Evolutionary conservation across 1,140 invertebrate species (phyloP), one percentile per base, ranked within the genome.

Genomic region (Euwallacea fornicatus): DNA sequence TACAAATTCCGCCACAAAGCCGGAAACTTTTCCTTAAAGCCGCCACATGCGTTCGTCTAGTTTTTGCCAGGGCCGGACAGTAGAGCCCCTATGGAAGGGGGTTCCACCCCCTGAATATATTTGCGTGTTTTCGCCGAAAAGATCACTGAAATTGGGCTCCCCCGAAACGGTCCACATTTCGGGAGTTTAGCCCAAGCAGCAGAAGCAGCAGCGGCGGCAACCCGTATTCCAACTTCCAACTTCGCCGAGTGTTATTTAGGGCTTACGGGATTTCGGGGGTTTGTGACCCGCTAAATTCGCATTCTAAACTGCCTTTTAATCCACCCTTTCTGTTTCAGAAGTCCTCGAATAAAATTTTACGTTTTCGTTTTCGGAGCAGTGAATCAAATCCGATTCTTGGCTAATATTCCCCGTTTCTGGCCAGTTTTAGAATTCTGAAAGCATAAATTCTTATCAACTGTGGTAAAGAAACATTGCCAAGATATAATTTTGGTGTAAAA

Each of bases 271-370:
- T 69, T 69, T 62, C 58, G 67, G 47, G 67, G 58, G 67, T 62
- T 69, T 69, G 67, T 50, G 67, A 60, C 15, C 67, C 67, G 67
- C 67, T 69, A 69, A 69, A 69, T 69, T 69, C 67, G 58, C 44
- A 62, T 69, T 69, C 67, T 69, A 69, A 69, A 69, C 67, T 69
- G 67, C 44, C 67, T 69, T 62, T 69, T 69, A 69, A 69, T 69
- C 67, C 67, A 54, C 58, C 58, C 67, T 62, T 56, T 68, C 56
- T 59, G 66, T 60, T 68, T 59, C 43, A 47, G 55, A 68, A 42
- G 67, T 47, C 59, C 41, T 55, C 58, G 59, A 62, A 61, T 69
- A 62, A 69, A 69, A 69, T 69, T 69, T 69, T 46, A 62, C 59
- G 43, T 69, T 62, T 62, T 69, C 47, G 33, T 68, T 58, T 58